phyloP scores from a whole-genome alignment of 2,113 vertebrate species.

The Melierax canorus region DNA sequence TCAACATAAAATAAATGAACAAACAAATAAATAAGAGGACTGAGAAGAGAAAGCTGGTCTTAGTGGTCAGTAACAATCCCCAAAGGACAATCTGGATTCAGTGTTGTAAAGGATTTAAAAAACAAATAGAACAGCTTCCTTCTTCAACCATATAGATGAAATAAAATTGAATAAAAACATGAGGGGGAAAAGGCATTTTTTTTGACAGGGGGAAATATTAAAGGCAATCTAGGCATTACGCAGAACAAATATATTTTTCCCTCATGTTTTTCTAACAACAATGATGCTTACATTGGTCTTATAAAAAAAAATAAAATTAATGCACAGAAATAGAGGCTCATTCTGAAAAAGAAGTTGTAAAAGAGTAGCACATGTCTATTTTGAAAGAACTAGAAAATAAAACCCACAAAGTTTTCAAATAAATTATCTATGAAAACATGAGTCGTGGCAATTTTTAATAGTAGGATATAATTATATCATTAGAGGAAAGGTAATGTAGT shows the following conservation, averaged over 20 bases:
- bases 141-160: not conserved
- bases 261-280: not conserved
- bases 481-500: not conserved
- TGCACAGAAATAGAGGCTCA: not conserved
- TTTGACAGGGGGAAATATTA: not conserved
- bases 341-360: not conserved
- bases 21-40: not conserved
- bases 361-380: not conserved
- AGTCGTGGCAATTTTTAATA: not conserved
- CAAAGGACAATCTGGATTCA: not conserved
- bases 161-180: not conserved
- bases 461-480: not conserved
- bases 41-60: not conserved
- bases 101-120: not conserved
- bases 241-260: not conserved
- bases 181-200: accelerated
- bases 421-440: not conserved
- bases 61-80: not conserved
- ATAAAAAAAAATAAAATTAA: not conserved
- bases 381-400: not conserved
- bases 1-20: not conserved
- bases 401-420: not conserved
- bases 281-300: accelerated
- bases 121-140: not conserved
- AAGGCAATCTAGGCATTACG: not conserved